Conservation (phyloP, 1,140 invertebrate genomes). For the Lucilia sericata region DNA sequence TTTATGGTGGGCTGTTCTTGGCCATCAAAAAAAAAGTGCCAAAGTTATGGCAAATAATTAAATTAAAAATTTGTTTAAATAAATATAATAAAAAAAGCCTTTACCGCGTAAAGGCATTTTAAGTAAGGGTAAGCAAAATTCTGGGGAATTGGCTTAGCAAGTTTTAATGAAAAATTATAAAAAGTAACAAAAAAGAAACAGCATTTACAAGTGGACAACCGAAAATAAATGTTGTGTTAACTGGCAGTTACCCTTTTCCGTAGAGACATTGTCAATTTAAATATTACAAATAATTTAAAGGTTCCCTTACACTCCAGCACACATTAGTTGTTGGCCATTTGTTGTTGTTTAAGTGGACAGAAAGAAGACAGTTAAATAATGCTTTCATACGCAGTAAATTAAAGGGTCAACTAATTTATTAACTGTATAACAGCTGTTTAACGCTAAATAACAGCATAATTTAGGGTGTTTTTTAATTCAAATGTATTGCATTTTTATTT, state of each 20-base stretch:
- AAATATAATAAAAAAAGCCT: slow-evolving; percentile 8
- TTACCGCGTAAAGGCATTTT: background rate
- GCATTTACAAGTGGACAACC: background rate
- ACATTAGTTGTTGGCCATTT: background rate
- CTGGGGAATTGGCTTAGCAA: background rate
- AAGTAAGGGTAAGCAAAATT: background rate
- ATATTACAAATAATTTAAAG: background rate
- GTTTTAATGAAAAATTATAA: background rate
- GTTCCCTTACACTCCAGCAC: background rate
- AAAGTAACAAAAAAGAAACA: background rate
- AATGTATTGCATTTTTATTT: background rate
- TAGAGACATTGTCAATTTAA: background rate
- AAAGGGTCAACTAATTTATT: too few relatives aligned
- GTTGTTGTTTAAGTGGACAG: background rate
- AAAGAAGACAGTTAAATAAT: background rate
- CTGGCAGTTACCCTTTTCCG: background rate
- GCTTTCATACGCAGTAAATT: too few relatives aligned
- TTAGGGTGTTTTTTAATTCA: background rate
- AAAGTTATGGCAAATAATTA: slow-evolving; percentile 39
- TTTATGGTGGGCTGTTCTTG: background rate
- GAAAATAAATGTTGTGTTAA: slow-evolving; percentile 24
- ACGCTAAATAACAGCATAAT: background rate
- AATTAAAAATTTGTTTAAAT: slow-evolving; percentile 36
- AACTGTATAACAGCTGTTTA: background rate
- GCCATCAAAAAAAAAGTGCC: slow-evolving; percentile 27